Conservation (phyloP, 2,888 invertebrate genomes). For the Diogma glabrata region DNA sequence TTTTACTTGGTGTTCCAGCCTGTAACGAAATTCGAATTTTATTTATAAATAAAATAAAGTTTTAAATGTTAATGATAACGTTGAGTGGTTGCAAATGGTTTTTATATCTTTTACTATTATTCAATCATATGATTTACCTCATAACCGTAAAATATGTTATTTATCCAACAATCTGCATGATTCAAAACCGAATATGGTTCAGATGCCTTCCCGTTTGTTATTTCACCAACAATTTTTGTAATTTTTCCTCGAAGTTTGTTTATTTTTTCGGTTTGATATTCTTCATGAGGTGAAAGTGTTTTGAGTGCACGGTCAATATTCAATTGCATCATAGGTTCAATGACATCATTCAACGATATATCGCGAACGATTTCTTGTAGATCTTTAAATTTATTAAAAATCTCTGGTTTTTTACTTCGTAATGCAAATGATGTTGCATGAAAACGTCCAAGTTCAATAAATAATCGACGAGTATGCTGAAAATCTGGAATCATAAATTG, state of each 20-base stretch:
- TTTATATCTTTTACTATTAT: conserved; percentile 4
- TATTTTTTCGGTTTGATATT: conserved; percentile 11
- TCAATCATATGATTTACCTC: conserved; percentile 10
- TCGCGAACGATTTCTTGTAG: background rate
- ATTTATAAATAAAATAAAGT: background rate
- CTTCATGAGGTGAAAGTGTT: conserved; percentile 12
- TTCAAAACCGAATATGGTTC: conserved; percentile 15
- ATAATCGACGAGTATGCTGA: conserved; percentile 11
- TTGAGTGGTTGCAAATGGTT: background rate
- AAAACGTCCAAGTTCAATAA: conserved; percentile 13
- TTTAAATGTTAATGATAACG: background rate
- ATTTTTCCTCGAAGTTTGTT: conserved; percentile 4
- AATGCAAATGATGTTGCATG: conserved; percentile 17
- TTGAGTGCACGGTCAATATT: conserved; percentile 10
- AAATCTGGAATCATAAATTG: conserved; percentile 11
- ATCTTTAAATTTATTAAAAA: conserved; percentile 13
- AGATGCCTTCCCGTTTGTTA: background rate
- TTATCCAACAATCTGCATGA: conserved; percentile 17
- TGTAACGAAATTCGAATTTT: background rate
- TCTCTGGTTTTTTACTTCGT: conserved; percentile 11
- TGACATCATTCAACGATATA: background rate
- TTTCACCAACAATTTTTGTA: background rate
- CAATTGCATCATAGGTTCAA: background rate
- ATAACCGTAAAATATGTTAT: conserved; percentile 15
- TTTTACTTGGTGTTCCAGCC: conserved; percentile 11